Evolutionary conservation across 2,113 vertebrate species (phyloP).

Genomic region (Brachyhypopomus gauderio): DNA sequence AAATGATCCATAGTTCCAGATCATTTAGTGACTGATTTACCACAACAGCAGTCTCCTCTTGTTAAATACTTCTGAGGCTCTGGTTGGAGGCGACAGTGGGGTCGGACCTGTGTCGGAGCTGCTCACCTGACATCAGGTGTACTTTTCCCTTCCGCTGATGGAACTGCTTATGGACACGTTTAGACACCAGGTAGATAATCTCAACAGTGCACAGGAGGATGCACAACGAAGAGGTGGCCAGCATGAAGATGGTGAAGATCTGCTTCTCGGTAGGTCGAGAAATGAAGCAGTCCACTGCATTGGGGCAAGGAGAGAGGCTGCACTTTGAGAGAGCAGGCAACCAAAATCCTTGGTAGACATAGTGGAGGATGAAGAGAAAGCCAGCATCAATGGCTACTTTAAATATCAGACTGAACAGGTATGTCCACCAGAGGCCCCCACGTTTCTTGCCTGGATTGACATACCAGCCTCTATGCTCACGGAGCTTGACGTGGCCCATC

Average conservation of each 20-base stretch:
- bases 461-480: constrained; percentile 74
- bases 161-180: constrained; percentile 69
- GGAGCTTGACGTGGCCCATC: constrained; percentile 86
- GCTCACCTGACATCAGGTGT: not conserved
- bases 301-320: constrained; percentile 81
- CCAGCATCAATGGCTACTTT: constrained; percentile 79
- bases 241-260: constrained; percentile 94
- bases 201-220: constrained; percentile 85
- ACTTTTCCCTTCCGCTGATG: not conserved
- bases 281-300: constrained; percentile 89
- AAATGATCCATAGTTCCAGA: not conserved
- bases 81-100: constrained; percentile 58
- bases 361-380: constrained; percentile 87
- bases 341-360: constrained; percentile 78
- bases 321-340: constrained; percentile 85
- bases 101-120: constrained; percentile 30
- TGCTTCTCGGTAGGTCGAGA: constrained; percentile 90
- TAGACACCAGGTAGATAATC: constrained; percentile 83
- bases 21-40: not conserved
- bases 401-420: constrained; percentile 87
- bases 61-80: constrained; percentile 57
- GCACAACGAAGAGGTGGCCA: constrained; percentile 78
- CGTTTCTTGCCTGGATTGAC: constrained; percentile 82
- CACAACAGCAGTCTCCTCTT: constrained; percentile 21
- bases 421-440: constrained; percentile 94